phyloP scores from a whole-genome alignment of 2,113 vertebrate genomes.

The Rhea pennata region DNA sequence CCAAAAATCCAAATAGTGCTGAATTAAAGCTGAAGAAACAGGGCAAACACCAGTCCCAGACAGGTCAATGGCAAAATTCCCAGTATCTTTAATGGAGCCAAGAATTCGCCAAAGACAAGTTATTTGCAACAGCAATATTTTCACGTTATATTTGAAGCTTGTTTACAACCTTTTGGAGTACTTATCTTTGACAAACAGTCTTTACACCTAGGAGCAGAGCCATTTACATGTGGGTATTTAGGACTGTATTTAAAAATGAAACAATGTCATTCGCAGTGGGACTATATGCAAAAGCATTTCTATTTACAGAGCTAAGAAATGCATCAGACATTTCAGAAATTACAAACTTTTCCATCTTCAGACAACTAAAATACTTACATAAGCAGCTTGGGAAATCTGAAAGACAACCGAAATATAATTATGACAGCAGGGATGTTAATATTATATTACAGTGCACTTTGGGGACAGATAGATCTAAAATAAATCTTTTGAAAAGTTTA shows the following conservation, averaged over 20 bases:
- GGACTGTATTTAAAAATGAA: slow-evolving; percentile 3
- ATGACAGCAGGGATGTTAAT: background rate
- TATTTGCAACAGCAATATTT: background rate
- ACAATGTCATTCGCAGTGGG: background rate
- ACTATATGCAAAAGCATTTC: background rate
- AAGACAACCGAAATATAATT: background rate
- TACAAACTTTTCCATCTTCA: background rate
- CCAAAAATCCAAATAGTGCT: background rate
- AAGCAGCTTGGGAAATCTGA: background rate
- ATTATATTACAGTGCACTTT: background rate
- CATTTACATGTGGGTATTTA: slow-evolving; percentile 2
- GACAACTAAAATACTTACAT: background rate
- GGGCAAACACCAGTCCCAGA: background rate
- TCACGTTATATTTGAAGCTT: background rate
- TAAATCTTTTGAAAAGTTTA: background rate
- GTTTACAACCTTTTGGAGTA: slow-evolving; percentile 2
- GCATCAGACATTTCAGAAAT: background rate
- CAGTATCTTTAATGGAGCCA: background rate
- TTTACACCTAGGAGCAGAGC: background rate
- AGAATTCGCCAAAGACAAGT: background rate
- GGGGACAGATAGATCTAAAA: background rate
- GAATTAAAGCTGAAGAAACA: background rate
- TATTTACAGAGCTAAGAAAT: background rate
- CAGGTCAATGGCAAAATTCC: slow-evolving; percentile 23
- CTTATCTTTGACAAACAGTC: slow-evolving; percentile 21